Evolutionary conservation across 1,140 invertebrate species (phyloP).

Genomic region (Eufriesea mexicana): DNA sequence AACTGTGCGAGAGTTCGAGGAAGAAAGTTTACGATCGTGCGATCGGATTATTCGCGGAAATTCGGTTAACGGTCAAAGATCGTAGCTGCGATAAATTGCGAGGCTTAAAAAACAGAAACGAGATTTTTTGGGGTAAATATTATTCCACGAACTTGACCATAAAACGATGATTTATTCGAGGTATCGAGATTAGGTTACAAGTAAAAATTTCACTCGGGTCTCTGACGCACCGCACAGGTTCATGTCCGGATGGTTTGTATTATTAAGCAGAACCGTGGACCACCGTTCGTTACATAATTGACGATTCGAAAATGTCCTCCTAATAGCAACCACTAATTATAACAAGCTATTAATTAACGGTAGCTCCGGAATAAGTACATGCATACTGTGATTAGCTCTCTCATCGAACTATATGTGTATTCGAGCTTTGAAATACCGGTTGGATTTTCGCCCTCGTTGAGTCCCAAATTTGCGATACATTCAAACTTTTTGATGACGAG

Average conservation of each 20-base stretch:
- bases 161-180: background rate
- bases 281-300: background rate
- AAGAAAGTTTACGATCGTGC: constrained; percentile 12
- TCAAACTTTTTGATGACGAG: no score
- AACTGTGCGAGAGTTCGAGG: background rate
- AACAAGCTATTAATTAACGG: constrained; percentile 23
- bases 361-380: no score
- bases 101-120: background rate
- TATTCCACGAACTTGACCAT: background rate
- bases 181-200: background rate
- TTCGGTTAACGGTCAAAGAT: constrained; percentile 1
- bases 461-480: background rate
- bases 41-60: constrained; percentile 19
- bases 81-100: background rate
- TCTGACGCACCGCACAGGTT: background rate
- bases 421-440: background rate
- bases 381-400: background rate
- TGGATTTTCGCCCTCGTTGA: background rate
- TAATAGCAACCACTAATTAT: constrained; percentile 21
- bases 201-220: constrained; percentile 2
- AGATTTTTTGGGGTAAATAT: background rate
- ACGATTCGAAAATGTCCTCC: constrained; percentile 17
- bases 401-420: background rate
- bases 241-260: background rate
- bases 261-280: background rate